A percentile compares a stretch with the other conserved stretches of the same genome.
These are phyloP conservation scores for Incurvaria masculella DNA, from an alignment of 2,888 invertebrate species.

Conservation along the genomic window DNA sequence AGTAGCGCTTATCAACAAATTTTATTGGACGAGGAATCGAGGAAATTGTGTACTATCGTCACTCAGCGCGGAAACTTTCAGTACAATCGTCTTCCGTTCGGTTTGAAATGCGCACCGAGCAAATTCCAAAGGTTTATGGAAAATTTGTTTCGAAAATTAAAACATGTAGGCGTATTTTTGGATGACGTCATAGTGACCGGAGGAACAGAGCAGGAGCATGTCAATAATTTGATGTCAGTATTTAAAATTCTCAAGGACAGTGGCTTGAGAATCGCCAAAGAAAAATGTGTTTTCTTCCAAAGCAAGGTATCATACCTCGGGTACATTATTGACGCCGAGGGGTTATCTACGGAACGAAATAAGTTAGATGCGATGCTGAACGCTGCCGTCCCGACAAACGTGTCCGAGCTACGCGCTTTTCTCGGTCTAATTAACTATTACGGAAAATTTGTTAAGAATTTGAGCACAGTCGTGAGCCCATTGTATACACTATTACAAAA, in stretches of 20 bases:
- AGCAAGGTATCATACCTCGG: conserved; percentile 16
- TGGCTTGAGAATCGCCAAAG: conserved; percentile 7
- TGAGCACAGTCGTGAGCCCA: background rate
- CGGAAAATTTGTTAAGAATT: conserved; percentile 4
- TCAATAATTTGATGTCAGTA: conserved; percentile 3
- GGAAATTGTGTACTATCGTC: conserved; percentile 7
- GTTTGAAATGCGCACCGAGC: conserved; percentile 7
- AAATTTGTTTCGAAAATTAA: conserved; percentile 7
- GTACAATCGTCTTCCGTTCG: conserved; percentile 10
- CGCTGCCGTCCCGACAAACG: too few relatives aligned
- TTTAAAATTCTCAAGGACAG: conserved; percentile 8
- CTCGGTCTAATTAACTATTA: conserved; percentile 4
- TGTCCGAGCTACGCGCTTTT: background rate
- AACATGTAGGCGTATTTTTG: conserved; percentile 7
- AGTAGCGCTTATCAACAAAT: conserved; percentile 9
- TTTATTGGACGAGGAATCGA: conserved; percentile 6
- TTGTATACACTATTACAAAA: conserved; percentile 1
- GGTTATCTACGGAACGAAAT: conserved; percentile 3
- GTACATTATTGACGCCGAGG: conserved; percentile 13
- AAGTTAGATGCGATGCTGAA: too few relatives aligned
- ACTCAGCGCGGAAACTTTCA: conserved; percentile 7
- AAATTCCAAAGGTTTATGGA: conserved; percentile 12
- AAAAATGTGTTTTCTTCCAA: conserved; percentile 18
- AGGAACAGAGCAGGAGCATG: conserved; percentile 1
- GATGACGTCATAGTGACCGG: conserved; percentile 9